These are phyloP conservation scores for Catharus bicknelli DNA, from an alignment of 2,113 vertebrate species.

Conservation along the genomic window DNA sequence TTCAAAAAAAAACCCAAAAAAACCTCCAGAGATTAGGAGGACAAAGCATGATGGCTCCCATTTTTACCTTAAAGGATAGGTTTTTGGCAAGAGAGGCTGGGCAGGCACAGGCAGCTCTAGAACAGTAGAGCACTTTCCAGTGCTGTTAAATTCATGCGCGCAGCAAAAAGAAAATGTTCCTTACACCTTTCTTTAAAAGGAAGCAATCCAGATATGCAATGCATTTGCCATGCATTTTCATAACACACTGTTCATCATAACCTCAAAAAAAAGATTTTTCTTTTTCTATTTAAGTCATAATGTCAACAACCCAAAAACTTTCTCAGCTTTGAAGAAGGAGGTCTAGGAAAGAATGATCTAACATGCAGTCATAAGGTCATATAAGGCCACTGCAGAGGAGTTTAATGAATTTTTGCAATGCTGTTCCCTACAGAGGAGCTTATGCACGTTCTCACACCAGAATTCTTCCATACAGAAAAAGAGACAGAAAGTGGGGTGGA, in stretches of 20 bases:
- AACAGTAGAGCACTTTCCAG: background rate
- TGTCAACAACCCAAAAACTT: background rate
- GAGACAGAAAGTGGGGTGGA: background rate
- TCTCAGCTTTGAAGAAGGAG: background rate
- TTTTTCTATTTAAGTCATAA: background rate
- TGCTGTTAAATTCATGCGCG: background rate
- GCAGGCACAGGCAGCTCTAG: background rate
- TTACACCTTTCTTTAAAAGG: background rate
- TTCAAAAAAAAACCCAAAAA: background rate
- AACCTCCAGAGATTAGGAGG: no score
- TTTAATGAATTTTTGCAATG: background rate
- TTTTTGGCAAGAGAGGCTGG: background rate
- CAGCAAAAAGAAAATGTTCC: background rate
- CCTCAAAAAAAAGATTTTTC: background rate
- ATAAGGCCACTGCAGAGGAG: background rate
- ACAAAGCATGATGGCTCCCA: background rate
- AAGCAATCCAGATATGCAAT: background rate
- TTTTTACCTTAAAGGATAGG: background rate
- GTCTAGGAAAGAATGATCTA: slow-evolving; percentile 36
- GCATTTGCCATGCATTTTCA: background rate
- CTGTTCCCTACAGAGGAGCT: background rate
- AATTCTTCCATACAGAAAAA: background rate
- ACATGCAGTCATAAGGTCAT: background rate
- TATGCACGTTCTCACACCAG: background rate
- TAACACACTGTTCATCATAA: background rate